These are phyloP conservation scores for Pachypsylla venusta DNA, from an alignment of 1,140 invertebrate species.

Conservation along the genomic window DNA sequence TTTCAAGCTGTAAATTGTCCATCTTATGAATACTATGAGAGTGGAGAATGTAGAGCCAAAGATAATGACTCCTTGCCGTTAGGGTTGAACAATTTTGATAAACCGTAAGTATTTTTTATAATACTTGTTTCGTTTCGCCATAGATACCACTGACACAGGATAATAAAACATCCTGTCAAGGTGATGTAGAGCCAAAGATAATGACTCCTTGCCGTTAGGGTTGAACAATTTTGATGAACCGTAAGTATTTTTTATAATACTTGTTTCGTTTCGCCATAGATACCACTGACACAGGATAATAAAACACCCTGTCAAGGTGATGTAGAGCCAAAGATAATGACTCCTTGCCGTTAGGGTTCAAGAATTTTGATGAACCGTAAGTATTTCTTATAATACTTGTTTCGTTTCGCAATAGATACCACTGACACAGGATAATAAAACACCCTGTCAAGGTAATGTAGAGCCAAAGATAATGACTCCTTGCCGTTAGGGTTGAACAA, in stretches of 20 bases:
- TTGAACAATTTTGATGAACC: conserved; percentile 15
- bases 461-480: conserved; percentile 25
- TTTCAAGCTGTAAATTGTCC: conserved; percentile 37
- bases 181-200: conserved; percentile 33
- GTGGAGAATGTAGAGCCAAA: conserved; percentile 34
- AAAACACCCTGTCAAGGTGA: conserved; percentile 34
- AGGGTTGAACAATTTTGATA: conserved; percentile 16
- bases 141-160: conserved; percentile 36
- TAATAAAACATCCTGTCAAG: conserved; percentile 37
- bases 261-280: no score
- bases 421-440: conserved; percentile 39
- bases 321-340: conserved; percentile 32
- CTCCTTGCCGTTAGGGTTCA: conserved; percentile 14
- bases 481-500: conserved; percentile 15
- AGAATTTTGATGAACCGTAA: conserved; percentile 16
- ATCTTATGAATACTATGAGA: conserved; percentile 37
- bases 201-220: conserved; percentile 11
- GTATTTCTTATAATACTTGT: neutral
- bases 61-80: conserved; percentile 19
- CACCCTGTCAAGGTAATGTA: conserved; percentile 36
- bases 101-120: conserved; percentile 12
- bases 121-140: no score
- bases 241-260: conserved; percentile 10
- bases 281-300: conserved; percentile 38
- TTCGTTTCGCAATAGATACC: conserved; percentile 34